These are phyloP conservation scores for Nannospalax galili DNA, from an alignment of 2,113 vertebrate genomes.

Conservation along the genomic window DNA sequence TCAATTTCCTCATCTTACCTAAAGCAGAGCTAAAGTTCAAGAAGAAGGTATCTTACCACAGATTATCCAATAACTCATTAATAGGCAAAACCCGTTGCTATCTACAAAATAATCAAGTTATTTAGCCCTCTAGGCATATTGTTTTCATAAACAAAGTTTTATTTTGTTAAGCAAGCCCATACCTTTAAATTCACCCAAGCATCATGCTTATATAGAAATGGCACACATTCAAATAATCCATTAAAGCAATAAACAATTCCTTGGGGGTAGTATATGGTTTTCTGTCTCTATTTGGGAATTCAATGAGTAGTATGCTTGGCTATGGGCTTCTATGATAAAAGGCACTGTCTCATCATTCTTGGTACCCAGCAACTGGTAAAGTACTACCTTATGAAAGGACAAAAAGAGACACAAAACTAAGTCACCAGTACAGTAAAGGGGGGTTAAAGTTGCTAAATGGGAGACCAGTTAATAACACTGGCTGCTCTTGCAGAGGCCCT, in stretches of 20 bases:
- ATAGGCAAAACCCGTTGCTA: not conserved
- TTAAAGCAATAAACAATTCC: slow-evolving; percentile 1
- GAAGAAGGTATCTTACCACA: not conserved
- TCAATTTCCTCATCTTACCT: slow-evolving; percentile 25
- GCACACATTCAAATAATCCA: not conserved
- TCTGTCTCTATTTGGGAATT: not conserved
- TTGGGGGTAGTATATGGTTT: not conserved
- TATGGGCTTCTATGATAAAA: not conserved
- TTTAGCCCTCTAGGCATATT: not conserved
- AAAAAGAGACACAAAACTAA: not conserved
- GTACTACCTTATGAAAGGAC: not conserved
- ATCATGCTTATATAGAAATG: not conserved
- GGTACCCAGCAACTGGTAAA: not conserved
- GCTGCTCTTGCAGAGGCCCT: no score
- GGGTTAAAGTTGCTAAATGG: not conserved
- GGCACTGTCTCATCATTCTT: not conserved
- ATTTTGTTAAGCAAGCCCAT: not conserved
- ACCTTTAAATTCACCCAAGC: slow-evolving; percentile 17
- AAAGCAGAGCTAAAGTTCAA: not conserved
- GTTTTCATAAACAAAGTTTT: slow-evolving; percentile 2
- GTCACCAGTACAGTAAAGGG: not conserved
- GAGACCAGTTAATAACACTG: no score
- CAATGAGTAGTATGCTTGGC: not conserved
- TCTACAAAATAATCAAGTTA: not conserved
- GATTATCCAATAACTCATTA: not conserved